phyloP scores from a whole-genome alignment of 2,113 vertebrate species.

The Saimiri boliviensis region DNA sequence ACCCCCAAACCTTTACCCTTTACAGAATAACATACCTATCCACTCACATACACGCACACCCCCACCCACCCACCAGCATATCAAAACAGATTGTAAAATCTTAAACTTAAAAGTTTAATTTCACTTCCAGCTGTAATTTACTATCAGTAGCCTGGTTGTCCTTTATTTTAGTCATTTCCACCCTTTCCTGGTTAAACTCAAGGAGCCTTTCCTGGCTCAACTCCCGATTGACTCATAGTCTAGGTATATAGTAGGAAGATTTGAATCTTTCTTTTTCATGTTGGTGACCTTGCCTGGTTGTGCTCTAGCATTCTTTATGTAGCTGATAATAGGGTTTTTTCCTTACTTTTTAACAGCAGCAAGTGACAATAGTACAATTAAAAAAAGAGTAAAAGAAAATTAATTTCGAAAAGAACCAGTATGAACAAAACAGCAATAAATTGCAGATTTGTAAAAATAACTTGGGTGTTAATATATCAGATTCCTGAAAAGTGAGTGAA shows the following conservation, averaged over 20 bases:
- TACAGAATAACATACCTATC: neutral
- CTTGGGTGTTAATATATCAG: slow-evolving; percentile 10
- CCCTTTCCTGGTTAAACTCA: slow-evolving; percentile 73
- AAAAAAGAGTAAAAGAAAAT: neutral
- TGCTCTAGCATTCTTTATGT: slow-evolving; percentile 79
- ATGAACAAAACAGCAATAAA: neutral
- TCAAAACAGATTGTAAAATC: neutral
- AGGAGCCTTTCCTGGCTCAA: slow-evolving; percentile 70
- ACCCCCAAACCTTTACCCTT: neutral
- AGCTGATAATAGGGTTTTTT: slow-evolving; percentile 76
- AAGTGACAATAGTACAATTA: slow-evolving; percentile 6
- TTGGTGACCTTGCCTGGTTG: slow-evolving; percentile 78
- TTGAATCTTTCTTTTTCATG: slow-evolving; percentile 81
- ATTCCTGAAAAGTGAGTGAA: slow-evolving; percentile 44
- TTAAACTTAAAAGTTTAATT: slow-evolving; percentile 73
- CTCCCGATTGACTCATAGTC: slow-evolving; percentile 83
- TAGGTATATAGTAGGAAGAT: slow-evolving; percentile 83
- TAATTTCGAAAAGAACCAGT: neutral
- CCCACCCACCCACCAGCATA: neutral
- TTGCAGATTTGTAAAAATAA: neutral
- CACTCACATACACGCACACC: neutral
- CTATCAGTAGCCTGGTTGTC: slow-evolving; percentile 70
- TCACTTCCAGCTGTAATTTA: slow-evolving; percentile 82
- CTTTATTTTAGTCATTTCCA: slow-evolving; percentile 80
- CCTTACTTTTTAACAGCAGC: slow-evolving; percentile 40